Conservation (phyloP, 2,888 invertebrate species). For the Ceriagrion tenellum region DNA sequence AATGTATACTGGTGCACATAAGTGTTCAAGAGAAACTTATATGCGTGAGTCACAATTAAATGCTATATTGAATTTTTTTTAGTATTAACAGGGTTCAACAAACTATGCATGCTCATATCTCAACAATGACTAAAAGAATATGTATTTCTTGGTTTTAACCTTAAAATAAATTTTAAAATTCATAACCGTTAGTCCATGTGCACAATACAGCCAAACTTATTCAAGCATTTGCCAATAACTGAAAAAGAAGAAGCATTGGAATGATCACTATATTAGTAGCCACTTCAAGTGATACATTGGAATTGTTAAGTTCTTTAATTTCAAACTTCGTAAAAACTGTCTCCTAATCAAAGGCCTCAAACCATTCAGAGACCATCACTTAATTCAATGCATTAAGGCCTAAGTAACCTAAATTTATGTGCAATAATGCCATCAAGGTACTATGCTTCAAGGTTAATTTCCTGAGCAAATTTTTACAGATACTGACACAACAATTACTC, state of each 20-base stretch:
- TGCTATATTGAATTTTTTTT: not conserved
- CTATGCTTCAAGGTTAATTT: too few species aligned
- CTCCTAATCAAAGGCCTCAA: too few species aligned
- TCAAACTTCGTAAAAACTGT: too few species aligned
- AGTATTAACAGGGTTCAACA: not conserved
- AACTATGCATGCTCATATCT: not conserved
- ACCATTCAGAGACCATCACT: too few species aligned
- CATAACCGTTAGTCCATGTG: not conserved
- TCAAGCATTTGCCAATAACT: not conserved
- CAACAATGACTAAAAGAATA: not conserved
- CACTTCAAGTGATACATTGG: too few species aligned
- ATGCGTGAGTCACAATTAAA: not conserved
- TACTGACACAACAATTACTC: too few species aligned
- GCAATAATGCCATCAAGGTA: too few species aligned
- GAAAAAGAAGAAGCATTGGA: not conserved
- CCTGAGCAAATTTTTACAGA: too few species aligned
- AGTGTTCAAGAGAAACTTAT: not conserved
- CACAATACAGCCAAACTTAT: not conserved
- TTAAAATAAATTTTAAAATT: not conserved
- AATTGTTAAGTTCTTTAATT: too few species aligned
- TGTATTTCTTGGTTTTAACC: not conserved
- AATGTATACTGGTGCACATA: not conserved
- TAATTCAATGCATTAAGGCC: too few species aligned
- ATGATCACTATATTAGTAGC: not conserved
- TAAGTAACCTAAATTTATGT: too few species aligned